A percentile compares a stretch with the other conserved stretches of the same genome.
phyloP scores from a whole-genome alignment of 2,888 invertebrate genomes.

The Stenichneumon culpator region DNA sequence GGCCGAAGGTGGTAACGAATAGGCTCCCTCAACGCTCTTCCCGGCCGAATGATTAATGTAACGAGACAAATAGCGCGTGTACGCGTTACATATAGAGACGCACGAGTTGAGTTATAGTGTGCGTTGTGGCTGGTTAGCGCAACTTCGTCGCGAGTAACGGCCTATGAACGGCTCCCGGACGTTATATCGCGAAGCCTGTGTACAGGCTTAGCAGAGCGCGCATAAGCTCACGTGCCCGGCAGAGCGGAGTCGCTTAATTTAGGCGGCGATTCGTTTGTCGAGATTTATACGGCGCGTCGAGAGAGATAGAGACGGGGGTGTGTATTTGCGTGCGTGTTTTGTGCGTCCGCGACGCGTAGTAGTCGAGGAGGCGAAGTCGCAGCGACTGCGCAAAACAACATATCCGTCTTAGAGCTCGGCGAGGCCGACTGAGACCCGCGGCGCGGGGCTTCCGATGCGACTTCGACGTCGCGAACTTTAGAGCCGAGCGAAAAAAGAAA shows the following conservation, averaged over 20 bases:
- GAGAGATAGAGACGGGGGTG: constrained; percentile 36
- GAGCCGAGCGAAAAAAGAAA: constrained; percentile 56
- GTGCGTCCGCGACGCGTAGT: not conserved
- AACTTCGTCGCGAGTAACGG: constrained; percentile 66
- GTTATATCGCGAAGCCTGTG: constrained; percentile 53
- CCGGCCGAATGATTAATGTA: constrained; percentile 64
- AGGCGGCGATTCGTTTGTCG: constrained; percentile 69
- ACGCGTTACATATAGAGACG: constrained; percentile 32
- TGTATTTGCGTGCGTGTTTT: constrained; percentile 13
- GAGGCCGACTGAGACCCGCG: constrained; percentile 53
- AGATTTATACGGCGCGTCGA: constrained; percentile 67
- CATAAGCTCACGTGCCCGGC: constrained; percentile 66
- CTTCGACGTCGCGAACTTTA: constrained; percentile 48
- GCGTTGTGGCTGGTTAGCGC: constrained; percentile 48
- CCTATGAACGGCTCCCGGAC: constrained; percentile 45
- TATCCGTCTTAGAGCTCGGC: constrained; percentile 12
- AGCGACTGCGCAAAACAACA: constrained; percentile 56
- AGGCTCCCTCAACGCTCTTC: constrained; percentile 59
- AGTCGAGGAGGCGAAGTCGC: not conserved
- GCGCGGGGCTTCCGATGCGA: constrained; percentile 43
- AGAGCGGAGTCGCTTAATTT: constrained; percentile 69
- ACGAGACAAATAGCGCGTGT: constrained; percentile 66
- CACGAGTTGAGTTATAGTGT: constrained; percentile 30
- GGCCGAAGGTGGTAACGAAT: constrained; percentile 58
- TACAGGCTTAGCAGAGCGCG: constrained; percentile 40